Base-by-base conservation (phyloP, 1,140 invertebrate genomes). In the Calephelis nemesis region DNA sequence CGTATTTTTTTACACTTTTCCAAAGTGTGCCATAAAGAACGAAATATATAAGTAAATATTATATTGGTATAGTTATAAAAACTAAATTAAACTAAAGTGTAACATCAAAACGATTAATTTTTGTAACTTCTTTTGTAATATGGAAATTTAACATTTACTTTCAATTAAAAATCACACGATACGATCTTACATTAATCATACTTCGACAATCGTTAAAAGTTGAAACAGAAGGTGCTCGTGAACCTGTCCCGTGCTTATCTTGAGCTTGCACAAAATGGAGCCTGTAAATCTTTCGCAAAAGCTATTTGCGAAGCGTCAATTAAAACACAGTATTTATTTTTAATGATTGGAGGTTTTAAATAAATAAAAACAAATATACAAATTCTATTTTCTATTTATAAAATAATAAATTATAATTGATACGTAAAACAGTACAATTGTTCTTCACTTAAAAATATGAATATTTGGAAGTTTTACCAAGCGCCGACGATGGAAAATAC, bases 181-280 rank as follows among this genome's bases (percentile, higher is more conserved):
- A 84, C 69, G 67, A 84, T 84, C 79, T 70, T 68, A 71, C 74
- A 81, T 83, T 83, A 82, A 84, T 84, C 82, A 79, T 84, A 74
- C 72, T 75, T 77, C 75, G 63, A 76, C 79, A 81, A 81, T 78
- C 74, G 77, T 79, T 77, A 81, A 85, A 76, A 81, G 52, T 54
- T 54, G 30, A 54, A 54, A 54, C 74, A 65, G 78, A 76, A 79
- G 75, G 77, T 78, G 73, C 70, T 70, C 63, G 73, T 75, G 69
- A 78, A 77, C 74, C 75, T 75, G 79, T 77, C 67, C 69, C 58
- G 30, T 62, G 72, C 62, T 73, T 72, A 72, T 67, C 49, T 71
- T 69, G 4, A 8, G 52, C 52, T 58, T 39, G 30, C 52, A 30
- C 54, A 58, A 40, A 58, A 58, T 58, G 52, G 52, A 10, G 54